Conservation (phyloP, 2,888 invertebrate genomes). For the Boloria euphrosyne region DNA sequence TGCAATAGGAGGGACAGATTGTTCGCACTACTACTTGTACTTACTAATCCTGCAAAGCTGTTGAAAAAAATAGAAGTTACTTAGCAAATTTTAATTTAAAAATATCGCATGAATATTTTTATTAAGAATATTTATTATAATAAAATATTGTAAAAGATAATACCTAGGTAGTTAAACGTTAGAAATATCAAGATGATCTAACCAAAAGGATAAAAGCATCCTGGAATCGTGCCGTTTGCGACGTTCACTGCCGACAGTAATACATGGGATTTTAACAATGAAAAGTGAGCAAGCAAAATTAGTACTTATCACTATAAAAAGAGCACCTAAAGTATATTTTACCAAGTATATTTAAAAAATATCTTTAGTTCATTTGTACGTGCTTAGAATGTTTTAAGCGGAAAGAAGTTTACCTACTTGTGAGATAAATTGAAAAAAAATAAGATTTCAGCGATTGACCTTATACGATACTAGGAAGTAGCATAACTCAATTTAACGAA, state of each 20-base stretch:
- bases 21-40: too few relatives aligned
- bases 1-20: too few relatives aligned
- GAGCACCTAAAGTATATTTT: background rate
- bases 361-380: background rate
- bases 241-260: slow-evolving; percentile 7
- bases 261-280: background rate
- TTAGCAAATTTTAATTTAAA: too few relatives aligned
- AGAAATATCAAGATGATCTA: slow-evolving; percentile 16
- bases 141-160: too few relatives aligned
- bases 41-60: too few relatives aligned
- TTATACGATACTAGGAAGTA: background rate
- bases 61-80: too few relatives aligned
- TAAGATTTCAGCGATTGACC: slow-evolving; percentile 2
- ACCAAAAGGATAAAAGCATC: slow-evolving; percentile 9
- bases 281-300: slow-evolving; percentile 11
- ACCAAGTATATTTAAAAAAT: background rate
- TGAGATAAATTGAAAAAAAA: slow-evolving; percentile 1
- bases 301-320: background rate
- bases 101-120: too few relatives aligned
- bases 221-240: slow-evolving; percentile 4
- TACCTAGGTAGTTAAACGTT: too few relatives aligned
- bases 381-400: background rate
- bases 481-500: background rate
- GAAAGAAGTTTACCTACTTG: background rate
- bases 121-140: too few relatives aligned